Conservation (phyloP, 35 echinoderm and acorn worm genomes). For the Apostichopus parvimensis region DNA sequence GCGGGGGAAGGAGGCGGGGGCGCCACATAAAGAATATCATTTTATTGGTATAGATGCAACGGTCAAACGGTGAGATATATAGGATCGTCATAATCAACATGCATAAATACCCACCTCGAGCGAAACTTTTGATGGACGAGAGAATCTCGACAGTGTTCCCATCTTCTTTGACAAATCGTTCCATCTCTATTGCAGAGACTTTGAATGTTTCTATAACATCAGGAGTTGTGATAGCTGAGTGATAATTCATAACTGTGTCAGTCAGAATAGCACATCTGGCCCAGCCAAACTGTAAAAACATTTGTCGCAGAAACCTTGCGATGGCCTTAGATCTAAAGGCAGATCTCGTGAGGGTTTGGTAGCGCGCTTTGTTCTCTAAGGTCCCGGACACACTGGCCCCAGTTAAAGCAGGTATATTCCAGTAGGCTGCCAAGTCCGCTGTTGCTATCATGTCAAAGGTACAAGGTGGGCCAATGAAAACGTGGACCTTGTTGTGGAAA, state of each 20-base stretch:
- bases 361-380: slow-evolving; percentile 49
- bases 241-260: background rate
- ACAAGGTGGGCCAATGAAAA: background rate
- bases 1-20: too few species aligned
- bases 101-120: too few species aligned
- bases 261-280: slow-evolving; percentile 3
- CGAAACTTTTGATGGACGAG: too few species aligned
- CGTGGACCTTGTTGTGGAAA: background rate
- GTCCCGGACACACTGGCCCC: background rate
- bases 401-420: background rate
- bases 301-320: slow-evolving; percentile 11
- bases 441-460: background rate
- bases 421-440: background rate
- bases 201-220: background rate
- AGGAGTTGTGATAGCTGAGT: background rate
- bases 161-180: too few species aligned
- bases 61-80: too few species aligned
- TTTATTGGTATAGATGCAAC: too few species aligned
- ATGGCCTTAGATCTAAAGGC: slow-evolving; percentile 34
- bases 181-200: too few species aligned
- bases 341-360: slow-evolving; percentile 61
- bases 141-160: too few species aligned
- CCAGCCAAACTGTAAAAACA: slow-evolving; percentile 14
- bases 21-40: too few species aligned
- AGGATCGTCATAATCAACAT: too few species aligned